Evolutionary conservation across 2,888 invertebrate genomes (phyloP), one percentile per base, ranked within the genome.

Genomic region (Drosophila mettleri): DNA sequence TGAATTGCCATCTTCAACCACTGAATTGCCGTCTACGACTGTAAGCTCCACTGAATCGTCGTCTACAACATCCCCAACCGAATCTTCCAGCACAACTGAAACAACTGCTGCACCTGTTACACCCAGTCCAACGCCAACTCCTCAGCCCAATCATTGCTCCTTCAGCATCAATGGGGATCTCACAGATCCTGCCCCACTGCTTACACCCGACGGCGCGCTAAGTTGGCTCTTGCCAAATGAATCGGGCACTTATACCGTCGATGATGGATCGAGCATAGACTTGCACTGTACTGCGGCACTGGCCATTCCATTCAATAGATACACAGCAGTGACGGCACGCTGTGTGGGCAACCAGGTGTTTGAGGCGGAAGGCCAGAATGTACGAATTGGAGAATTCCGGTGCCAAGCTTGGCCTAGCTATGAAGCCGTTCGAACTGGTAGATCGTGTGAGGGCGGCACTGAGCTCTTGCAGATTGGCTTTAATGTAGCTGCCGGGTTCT

Each of bases 151-250:
- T 2, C 53, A 70, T 14, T 91, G 91, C 29, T 69, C 75, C 16
- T 91, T 88, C 31, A 74, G 55, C 4, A 69, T 86, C 2, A 85
- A 78, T 61, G 87, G 85, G 0, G 89, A 83, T 52, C 65, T 91
- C 0, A 89, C 58, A 3, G 83, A 94, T 71, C 94, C 95, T 0
- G 94, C 94, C 74, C 94, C 95, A 0, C 91, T 95, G 16, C 93
- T 94, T 67, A 88, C 95, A 0, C 91, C 90, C 38, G 88, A 92
- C 2, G 92, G 92, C 0, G 84, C 88, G 2, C 74, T 78, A 0
- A 78, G 83, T 12, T 89, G 91, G 77, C 36, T 91, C 3, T 27
- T 79, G n/a, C 91, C 92, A 2, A 76, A 85, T 14, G 38, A 80
- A 3, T 43, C 69, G 7, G 91, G 92, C 1, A 14, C 78, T 4